phyloP scores from a whole-genome alignment of 92 coral and sea anemone genomes.

The Plumapathes pennacea region DNA sequence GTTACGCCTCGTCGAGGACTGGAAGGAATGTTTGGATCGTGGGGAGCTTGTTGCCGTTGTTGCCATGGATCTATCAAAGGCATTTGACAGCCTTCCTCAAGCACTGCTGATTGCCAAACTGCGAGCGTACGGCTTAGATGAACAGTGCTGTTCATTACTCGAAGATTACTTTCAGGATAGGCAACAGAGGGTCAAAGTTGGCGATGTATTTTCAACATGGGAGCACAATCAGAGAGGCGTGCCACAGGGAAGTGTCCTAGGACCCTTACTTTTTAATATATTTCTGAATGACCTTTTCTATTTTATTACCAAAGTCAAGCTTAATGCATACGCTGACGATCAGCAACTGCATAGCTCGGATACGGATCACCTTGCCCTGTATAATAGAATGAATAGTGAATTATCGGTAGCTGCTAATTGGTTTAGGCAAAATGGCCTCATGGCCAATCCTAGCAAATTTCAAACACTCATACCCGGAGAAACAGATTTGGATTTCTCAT shows the following conservation, averaged over 20 bases:
- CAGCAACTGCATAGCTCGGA: constrained; percentile 14
- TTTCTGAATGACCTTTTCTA: constrained; percentile 16
- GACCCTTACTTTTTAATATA: background rate
- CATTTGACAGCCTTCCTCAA: too few species aligned
- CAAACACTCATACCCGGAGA: background rate
- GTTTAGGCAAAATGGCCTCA: constrained; percentile 12
- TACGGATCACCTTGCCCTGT: constrained; percentile 9
- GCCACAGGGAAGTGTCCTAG: constrained; percentile 4
- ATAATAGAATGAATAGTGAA: constrained; percentile 7
- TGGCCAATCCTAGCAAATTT: constrained; percentile 13
- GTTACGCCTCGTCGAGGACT: constrained; percentile 15
- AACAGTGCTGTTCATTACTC: too few species aligned
- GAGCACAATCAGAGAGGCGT: too few species aligned
- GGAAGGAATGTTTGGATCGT: constrained; percentile 14
- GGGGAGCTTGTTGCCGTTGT: too few species aligned
- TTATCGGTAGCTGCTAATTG: constrained; percentile 8
- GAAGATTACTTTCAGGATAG: too few species aligned
- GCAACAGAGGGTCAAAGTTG: too few species aligned
- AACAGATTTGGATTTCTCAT: too few species aligned
- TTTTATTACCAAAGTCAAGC: constrained; percentile 6
- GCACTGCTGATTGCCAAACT: too few species aligned
- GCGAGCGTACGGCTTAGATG: too few species aligned
- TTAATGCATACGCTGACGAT: constrained; percentile 22
- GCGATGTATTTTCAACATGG: too few species aligned
- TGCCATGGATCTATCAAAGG: too few species aligned